phyloP scores from a whole-genome alignment of 2,888 invertebrate species.

The Dendrolimus pini region DNA sequence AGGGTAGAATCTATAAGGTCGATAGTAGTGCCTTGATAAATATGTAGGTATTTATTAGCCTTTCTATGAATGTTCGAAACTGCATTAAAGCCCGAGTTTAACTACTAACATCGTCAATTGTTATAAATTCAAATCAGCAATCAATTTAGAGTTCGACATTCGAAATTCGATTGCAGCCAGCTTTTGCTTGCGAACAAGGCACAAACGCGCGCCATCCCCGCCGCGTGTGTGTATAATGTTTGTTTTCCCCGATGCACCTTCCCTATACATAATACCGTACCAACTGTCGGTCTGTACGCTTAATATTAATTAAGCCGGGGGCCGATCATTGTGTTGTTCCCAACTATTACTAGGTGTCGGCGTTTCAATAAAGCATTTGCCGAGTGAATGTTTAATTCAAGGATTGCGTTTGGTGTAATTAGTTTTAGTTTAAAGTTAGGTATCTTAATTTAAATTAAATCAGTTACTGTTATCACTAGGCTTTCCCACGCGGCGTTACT shows the following conservation, averaged over 20 bases:
- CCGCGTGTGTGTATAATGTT: neutral
- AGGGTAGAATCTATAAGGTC: too few species aligned
- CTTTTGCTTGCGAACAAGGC: neutral
- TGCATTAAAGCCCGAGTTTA: too few species aligned
- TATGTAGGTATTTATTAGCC: too few species aligned
- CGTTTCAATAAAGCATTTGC: neutral
- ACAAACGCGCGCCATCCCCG: neutral
- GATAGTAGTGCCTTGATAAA: too few species aligned
- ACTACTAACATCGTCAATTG: too few species aligned
- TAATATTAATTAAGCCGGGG: constrained; percentile 30
- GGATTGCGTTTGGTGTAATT: neutral
- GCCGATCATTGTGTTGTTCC: constrained; percentile 3
- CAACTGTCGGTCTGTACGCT: constrained; percentile 19
- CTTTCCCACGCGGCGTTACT: too few species aligned
- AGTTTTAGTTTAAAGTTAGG: neutral
- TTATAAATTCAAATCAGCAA: too few species aligned
- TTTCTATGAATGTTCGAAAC: too few species aligned
- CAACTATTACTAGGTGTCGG: constrained; percentile 3
- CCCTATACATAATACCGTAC: neutral
- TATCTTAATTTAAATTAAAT: too few species aligned
- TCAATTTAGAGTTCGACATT: too few species aligned
- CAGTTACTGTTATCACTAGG: too few species aligned
- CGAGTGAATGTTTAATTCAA: neutral
- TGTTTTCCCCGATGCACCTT: neutral
- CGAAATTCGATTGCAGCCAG: neutral